Base-by-base conservation (phyloP, 2,888 invertebrate species). In the Orchesella flavescens region DNA sequence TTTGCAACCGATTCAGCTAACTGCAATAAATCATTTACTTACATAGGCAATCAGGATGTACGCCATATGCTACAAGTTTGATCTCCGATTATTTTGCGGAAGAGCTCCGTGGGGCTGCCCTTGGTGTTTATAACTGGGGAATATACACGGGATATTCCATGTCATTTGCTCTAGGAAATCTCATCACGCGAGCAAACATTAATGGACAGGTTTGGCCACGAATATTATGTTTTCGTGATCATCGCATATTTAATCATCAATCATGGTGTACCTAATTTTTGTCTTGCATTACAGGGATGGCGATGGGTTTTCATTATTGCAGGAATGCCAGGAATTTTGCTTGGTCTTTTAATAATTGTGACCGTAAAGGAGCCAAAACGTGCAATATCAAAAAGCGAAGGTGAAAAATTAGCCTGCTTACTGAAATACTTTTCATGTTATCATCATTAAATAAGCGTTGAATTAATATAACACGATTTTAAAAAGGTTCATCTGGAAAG, bases 81-180 rank as follows among this genome's bases (percentile, higher is more conserved):
- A 85, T 88, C 43, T 76, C 87, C 10, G 88, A 88, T 59, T 87
- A 85, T 63, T 88, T 88, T 57, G 69, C 83, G 7, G 85, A 86
- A 23, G 57, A 84, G 5, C 57, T 85, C 15, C 87, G 90, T 59
- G 91, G 90, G 0, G 85, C 90, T 0, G 90, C 91, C 21, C 85
- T 91, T 24, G 90, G 90, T 13, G 88, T 91, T 34, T 81, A 84
- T 44, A 80, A 80, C 66, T 80, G 79, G 80, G 80, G 79, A 21
- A 85, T 86, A 61, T 86, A 86, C 69, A 89, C 90, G 46, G 91
- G 91, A 0, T 91, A 91, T 88, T 90, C 90, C 71, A 84, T 91
- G 88, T 89, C 91, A 0, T 91, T 90, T 84, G 90, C 90, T 23
- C 86, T 91, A 7, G 91, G 91, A 3, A 91, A 91, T 88, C 88